Conservation (phyloP, 2,888 invertebrate genomes). For the Gortyna flavago region DNA sequence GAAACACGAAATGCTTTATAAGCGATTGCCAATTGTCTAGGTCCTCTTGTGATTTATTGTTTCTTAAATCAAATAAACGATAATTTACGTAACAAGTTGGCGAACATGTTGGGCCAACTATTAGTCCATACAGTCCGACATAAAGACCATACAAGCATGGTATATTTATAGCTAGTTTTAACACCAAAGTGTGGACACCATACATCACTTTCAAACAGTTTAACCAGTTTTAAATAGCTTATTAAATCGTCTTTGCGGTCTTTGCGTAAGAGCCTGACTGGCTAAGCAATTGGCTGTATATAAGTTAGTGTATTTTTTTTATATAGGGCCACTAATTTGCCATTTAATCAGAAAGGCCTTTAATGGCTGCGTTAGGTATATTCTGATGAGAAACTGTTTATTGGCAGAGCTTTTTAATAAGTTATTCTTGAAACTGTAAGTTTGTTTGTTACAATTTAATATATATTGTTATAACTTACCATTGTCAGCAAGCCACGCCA, state of each 20-base stretch:
- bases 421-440: too few species aligned
- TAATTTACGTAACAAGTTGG: not conserved
- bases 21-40: too few species aligned
- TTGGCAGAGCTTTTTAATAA: not conserved
- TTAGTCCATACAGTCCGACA: constrained; percentile 3
- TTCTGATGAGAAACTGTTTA: not conserved
- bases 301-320: constrained; percentile 30
- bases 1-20: too few species aligned
- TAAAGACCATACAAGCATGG: constrained; percentile 51
- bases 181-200: constrained; percentile 68
- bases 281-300: constrained; percentile 29
- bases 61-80: too few species aligned
- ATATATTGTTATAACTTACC: too few species aligned
- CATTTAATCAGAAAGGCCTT: constrained; percentile 21
- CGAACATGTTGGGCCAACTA: constrained; percentile 18
- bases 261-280: constrained; percentile 39
- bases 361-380: not conserved
- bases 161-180: constrained; percentile 71
- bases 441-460: too few species aligned
- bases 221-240: constrained; percentile 68
- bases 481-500: too few species aligned
- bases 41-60: too few species aligned
- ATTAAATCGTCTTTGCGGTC: constrained; percentile 58
- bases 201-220: constrained; percentile 71
- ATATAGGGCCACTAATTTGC: constrained; percentile 28